phyloP scores from a whole-genome alignment of 2,797 vertebrate genomes.

The Leptoclinus maculatus region DNA sequence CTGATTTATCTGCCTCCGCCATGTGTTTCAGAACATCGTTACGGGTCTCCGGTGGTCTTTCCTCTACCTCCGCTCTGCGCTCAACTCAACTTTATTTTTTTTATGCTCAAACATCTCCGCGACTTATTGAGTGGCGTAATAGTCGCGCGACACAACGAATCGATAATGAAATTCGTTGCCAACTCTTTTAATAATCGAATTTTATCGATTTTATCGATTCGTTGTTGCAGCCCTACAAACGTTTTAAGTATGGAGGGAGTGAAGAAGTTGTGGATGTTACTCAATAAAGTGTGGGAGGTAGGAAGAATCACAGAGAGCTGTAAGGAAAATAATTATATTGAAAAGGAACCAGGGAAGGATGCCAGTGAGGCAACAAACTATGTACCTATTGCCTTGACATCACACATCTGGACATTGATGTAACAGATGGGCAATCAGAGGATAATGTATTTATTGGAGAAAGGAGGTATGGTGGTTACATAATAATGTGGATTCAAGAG shows the following conservation, averaged over 20 bases:
- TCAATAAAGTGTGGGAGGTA: not conserved
- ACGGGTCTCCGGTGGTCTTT: too few relatives aligned
- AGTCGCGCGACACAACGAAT: too few relatives aligned
- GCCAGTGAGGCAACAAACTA: not conserved
- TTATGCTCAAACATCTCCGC: too few relatives aligned
- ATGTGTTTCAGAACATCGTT: too few relatives aligned
- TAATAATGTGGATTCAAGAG: not conserved
- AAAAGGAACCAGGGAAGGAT: not conserved
- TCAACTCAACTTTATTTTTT: too few relatives aligned
- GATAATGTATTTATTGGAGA: conserved; percentile 3
- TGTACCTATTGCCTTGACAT: not conserved
- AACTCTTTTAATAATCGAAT: too few relatives aligned
- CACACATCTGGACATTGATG: conserved; percentile 1
- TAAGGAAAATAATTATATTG: not conserved
- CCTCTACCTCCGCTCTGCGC: too few relatives aligned
- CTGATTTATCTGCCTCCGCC: too few relatives aligned
- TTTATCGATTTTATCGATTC: too few relatives aligned
- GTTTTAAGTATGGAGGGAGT: not conserved
- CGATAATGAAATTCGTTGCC: too few relatives aligned
- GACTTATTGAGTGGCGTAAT: too few relatives aligned
- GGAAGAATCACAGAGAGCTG: not conserved
- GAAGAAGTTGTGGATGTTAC: not conserved
- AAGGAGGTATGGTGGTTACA: not conserved
- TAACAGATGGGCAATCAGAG: not conserved
- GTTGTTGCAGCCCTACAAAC: too few relatives aligned